These are phyloP conservation scores for Origma solitaria DNA, from an alignment of 2,113 vertebrate genomes.

Conservation along the genomic window DNA sequence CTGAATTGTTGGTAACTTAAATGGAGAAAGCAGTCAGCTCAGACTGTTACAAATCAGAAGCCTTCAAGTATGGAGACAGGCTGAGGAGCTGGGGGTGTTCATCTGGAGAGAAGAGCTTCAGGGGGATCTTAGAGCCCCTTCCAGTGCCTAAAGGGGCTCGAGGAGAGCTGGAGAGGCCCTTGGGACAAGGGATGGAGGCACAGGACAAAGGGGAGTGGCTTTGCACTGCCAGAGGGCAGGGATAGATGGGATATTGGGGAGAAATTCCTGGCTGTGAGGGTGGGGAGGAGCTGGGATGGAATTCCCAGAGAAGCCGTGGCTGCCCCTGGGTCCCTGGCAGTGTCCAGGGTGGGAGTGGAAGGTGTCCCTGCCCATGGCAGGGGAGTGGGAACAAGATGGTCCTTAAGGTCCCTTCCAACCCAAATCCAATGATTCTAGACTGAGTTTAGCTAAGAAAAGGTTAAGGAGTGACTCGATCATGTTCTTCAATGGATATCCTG, in stretches of 20 bases:
- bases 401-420: background rate
- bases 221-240: background rate
- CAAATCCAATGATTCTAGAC: background rate
- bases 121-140: background rate
- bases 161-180: background rate
- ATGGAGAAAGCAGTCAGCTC: background rate
- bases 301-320: background rate
- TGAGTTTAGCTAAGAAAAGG: background rate
- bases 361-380: background rate
- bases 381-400: background rate
- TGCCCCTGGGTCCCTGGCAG: background rate
- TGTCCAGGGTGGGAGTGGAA: background rate
- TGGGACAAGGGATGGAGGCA: background rate
- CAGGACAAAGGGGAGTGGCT: background rate
- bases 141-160: background rate
- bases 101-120: background rate
- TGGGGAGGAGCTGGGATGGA: background rate
- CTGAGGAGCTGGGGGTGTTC: background rate
- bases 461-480: background rate
- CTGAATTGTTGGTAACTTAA: background rate
- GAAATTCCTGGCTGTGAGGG: background rate
- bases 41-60: background rate
- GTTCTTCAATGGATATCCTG: background rate
- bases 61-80: background rate
- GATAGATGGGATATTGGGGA: background rate